These are phyloP conservation scores for Alectoris magna DNA, from an alignment of 2,797 vertebrate species.

Conservation along the genomic window DNA sequence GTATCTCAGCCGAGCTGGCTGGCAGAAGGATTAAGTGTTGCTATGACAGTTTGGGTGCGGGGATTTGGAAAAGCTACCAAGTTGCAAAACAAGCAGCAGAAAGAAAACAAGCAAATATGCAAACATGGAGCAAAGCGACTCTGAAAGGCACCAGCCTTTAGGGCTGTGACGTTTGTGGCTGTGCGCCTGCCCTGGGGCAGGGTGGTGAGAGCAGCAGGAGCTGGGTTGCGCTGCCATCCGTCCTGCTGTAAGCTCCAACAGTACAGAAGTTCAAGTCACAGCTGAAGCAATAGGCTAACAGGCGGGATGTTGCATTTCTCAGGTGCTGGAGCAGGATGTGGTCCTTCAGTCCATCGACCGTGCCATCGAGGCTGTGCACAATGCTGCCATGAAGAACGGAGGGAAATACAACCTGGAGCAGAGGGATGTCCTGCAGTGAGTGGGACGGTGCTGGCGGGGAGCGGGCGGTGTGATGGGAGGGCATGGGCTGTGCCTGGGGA, in stretches of 20 bases:
- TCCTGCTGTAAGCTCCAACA: not conserved
- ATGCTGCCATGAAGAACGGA: constrained; percentile 93
- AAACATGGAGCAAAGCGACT: rapidly evolving
- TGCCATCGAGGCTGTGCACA: constrained; percentile 97
- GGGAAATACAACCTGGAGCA: constrained; percentile 99
- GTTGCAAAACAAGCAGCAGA: not conserved
- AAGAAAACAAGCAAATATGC: not conserved
- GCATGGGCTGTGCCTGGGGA: not conserved
- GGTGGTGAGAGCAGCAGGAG: not conserved
- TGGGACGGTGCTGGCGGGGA: not conserved
- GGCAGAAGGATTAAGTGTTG: constrained; percentile 3
- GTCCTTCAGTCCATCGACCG: constrained; percentile 97
- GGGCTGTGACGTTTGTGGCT: not conserved
- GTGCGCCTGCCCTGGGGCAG: not conserved
- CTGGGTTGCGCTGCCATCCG: not conserved
- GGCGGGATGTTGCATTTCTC: not conserved
- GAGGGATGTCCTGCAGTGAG: constrained; percentile 97
- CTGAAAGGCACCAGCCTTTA: not conserved
- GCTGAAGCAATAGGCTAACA: rapidly evolving
- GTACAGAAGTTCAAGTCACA: not conserved
- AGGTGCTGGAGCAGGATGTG: constrained; percentile 93
- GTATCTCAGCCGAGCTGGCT: constrained; percentile 23
- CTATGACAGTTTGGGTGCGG: constrained; percentile 20
- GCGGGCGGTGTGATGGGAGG: not conserved
- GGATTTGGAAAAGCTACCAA: not conserved